A percentile compares a stretch with the other conserved stretches of the same genome.
phyloP scores from a whole-genome alignment of 2,797 vertebrate species.

The Denticeps clupeoides region DNA sequence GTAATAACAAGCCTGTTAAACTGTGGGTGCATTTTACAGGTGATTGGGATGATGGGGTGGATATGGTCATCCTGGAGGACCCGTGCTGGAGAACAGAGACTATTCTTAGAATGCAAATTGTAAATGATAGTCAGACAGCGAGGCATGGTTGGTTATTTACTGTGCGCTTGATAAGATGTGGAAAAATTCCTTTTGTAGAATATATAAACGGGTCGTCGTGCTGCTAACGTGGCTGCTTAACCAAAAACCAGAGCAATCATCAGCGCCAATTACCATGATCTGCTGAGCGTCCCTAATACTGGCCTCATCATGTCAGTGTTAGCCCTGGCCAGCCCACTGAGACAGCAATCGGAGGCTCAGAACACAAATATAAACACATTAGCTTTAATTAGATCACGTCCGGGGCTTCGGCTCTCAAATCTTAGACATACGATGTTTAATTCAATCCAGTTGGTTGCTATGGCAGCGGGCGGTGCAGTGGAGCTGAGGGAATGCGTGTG shows the following conservation, averaged over 20 bases:
- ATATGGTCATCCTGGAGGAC: no score
- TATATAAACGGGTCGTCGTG: no score
- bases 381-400: conserved; percentile 58
- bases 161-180: no score
- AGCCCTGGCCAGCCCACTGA: conserved; percentile 37
- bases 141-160: no score
- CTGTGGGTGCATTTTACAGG: conserved; percentile 58
- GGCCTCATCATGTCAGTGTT: conserved; percentile 34
- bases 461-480: conserved; percentile 34
- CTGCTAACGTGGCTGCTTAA: conserved; percentile 1
- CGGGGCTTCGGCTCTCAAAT: conserved; percentile 50
- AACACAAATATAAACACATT: conserved; percentile 65
- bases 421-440: conserved; percentile 45
- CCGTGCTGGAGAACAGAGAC: no score
- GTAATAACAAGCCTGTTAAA: conserved; percentile 61
- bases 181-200: no score
- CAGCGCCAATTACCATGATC: conserved; percentile 39
- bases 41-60: conserved; percentile 42
- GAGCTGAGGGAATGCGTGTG: conserved; percentile 24
- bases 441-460: conserved; percentile 55
- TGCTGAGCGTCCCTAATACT: conserved; percentile 39
- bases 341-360: conserved; percentile 52
- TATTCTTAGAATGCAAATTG: no score
- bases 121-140: no score
- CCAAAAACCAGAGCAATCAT: conserved; percentile 24